Base-by-base conservation (phyloP, 2,113 vertebrate species). In the Tor tambroides region DNA sequence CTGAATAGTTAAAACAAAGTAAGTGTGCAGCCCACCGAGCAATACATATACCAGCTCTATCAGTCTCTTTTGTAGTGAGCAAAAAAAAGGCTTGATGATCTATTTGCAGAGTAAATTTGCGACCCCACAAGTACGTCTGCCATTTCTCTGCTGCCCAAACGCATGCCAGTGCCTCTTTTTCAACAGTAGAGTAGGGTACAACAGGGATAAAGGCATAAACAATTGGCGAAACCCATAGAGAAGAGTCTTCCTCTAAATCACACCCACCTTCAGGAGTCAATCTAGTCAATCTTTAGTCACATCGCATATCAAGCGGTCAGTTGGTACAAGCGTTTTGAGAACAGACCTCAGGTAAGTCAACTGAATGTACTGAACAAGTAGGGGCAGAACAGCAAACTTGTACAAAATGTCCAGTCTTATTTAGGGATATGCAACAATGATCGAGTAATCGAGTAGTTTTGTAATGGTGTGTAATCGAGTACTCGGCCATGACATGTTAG, bases 11-110 rank as follows among this genome's bases (percentile, higher is more conserved):
- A 28, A 67, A 30, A 21, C 15, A 69, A 19, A 89, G 59, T 1
- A 89, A 3, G 28, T 80, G 59, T 4, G 81, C 85, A 49, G 85
- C 78, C 85, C 88, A 87, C 9, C 65, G 8, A 6, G 80, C 85
- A 21, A 84, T 87, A 6, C 61, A 19, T 81, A 85, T 80, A 4
- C 85, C 85, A 19, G 81, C 85, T 32, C 76, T 23, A 6, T 80
- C 79, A 6, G 56, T 35, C 8, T 75, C 80, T 80, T 89, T 87
- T 49, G 76, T 85, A 7, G 51, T 17, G 1, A 82, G 72, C 3
- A 88, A 77, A 11, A 49, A 86, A 0, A 86, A 38, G 14, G 87
- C 63, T 3, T 56, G 77, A 78, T 88, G 77, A 35, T 80, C 83
- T 4, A 75, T 85, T 1, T 23, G 7, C 7, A 88, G 46, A 19